Base-by-base conservation (phyloP, 2,888 invertebrate species). In the Drosophila koepferae region DNA sequence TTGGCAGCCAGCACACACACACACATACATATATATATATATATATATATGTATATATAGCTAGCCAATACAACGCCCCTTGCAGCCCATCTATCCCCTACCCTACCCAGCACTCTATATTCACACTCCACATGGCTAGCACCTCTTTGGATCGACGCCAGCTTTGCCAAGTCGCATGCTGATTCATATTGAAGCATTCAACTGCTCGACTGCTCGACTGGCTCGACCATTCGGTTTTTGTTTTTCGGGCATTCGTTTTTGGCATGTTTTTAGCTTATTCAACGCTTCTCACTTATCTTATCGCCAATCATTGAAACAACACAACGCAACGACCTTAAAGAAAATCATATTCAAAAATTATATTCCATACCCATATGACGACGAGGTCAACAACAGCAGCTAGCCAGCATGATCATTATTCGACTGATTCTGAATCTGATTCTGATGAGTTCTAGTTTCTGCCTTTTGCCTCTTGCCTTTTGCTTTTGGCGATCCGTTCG, bases 241-340 rank as follows among this genome's bases (percentile, higher is more conserved):
- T 28, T 31, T 48, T 75, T 36, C 18, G 36, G 49, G 16, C 40
- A 23, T 28, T 40, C 18, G 49, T 14, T 41, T 59, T 59, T 44
- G 60, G 20, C 31, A 44, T 64, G 38, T 49, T 40, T 44, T 60
- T 56, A 20, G 12, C 63, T 31, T 46, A 63, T 55, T 68, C n/a
- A 48, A 14, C 64, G 23, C 58, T 53, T 75, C 72, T 72, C 69
- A 74, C 67, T 82, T 83, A 83, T 83, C 83, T 87, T 85, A 83
- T 83, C 88, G 74, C 58, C 63, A 60, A 79, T 74, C 72, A 79
- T 79, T 77, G 81, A 68, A 49, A 31, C 63, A 69, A 64, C 60
- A 51, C 65, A 69, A 69, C 60, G 43, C 56, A 64, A 55, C 56
- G 86, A 82, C 86, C 86, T 86, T 86, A 71, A 77, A 64, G 54